Evolutionary conservation across 2,113 vertebrate species (phyloP).

Genomic region (Conger conger): DNA sequence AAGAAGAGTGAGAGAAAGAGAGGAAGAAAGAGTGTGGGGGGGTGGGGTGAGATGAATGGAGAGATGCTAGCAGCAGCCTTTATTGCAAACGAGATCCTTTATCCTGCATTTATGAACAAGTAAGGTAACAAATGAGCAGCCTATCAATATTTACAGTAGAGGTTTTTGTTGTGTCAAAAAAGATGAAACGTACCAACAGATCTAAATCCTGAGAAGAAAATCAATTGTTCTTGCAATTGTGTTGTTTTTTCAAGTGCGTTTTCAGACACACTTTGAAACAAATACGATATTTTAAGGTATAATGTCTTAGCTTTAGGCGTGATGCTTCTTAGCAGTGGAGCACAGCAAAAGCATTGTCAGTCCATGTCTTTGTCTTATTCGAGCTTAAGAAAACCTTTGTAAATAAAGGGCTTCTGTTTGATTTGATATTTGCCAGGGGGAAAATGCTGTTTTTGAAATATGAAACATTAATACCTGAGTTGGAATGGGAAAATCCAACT

Average conservation of each 20-base stretch:
- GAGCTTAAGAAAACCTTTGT: conserved; percentile 3
- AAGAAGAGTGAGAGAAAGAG: background rate
- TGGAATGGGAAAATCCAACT: too few species aligned
- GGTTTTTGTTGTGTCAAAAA: conserved; percentile 20
- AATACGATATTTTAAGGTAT: background rate
- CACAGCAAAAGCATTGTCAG: too few species aligned
- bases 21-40: background rate
- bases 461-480: conserved; percentile 27
- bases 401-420: background rate
- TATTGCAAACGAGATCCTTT: background rate
- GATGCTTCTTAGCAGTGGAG: too few species aligned
- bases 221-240: background rate
- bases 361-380: background rate
- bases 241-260: background rate
- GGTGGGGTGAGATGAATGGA: background rate
- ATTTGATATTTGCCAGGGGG: conserved; percentile 37
- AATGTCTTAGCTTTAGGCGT: background rate
- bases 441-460: conserved; percentile 35
- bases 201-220: background rate
- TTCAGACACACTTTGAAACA: background rate
- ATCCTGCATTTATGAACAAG: background rate
- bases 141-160: conserved; percentile 36
- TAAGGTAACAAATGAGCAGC: conserved; percentile 30
- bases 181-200: conserved; percentile 25
- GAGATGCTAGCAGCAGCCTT: background rate